These are phyloP conservation scores for Bagarius yarrelli DNA, from an alignment of 2,113 vertebrate species.

Conservation along the genomic window DNA sequence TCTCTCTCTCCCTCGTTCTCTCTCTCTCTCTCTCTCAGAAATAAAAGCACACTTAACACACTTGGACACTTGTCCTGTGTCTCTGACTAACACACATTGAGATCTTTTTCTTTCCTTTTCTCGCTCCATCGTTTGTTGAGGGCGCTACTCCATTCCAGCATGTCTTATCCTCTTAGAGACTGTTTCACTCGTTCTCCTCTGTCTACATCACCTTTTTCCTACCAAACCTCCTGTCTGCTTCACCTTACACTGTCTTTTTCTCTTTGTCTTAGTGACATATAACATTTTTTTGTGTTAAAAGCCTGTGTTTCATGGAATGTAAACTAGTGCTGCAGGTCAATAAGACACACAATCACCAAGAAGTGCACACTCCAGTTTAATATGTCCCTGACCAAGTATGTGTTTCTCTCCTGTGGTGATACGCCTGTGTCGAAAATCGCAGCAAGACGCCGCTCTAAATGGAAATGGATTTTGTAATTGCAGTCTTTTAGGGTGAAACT, in stretches of 20 bases:
- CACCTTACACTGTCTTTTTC: neutral
- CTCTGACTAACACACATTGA: neutral
- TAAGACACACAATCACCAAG: slow-evolving; percentile 6
- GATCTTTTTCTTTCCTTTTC: neutral
- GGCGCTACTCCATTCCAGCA: neutral
- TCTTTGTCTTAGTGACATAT: neutral
- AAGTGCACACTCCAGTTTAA: slow-evolving; percentile 33
- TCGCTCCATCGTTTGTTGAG: neutral
- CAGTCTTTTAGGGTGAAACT: slow-evolving; percentile 65
- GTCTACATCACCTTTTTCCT: neutral
- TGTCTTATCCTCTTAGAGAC: slow-evolving; percentile 1
- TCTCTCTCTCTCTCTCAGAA: neutral
- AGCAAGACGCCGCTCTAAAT: slow-evolving; percentile 73
- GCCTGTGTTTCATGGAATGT: neutral
- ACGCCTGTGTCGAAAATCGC: slow-evolving; percentile 61
- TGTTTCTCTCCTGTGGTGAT: slow-evolving; percentile 34
- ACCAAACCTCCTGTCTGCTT: neutral
- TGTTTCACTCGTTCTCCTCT: neutral
- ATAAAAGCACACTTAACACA: neutral
- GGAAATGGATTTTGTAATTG: slow-evolving; percentile 75
- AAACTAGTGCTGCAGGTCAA: neutral
- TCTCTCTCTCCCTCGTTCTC: too few species aligned
- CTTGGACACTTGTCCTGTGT: neutral
- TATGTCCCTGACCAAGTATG: neutral
- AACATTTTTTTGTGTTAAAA: neutral